These are phyloP conservation scores for Chelonus formosanus DNA, from an alignment of 2,888 invertebrate species.

Conservation along the genomic window DNA sequence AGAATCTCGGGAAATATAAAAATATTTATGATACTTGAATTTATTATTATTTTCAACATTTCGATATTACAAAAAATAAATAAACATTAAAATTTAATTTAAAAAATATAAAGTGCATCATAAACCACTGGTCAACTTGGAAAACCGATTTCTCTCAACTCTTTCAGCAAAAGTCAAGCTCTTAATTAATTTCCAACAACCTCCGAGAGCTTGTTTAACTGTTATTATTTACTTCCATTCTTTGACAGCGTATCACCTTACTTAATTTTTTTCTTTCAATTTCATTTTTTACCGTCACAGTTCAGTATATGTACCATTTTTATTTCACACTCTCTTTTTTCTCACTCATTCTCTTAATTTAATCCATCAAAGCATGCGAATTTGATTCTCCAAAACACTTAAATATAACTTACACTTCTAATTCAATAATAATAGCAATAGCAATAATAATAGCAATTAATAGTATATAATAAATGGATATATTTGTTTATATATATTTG, in stretches of 20 bases:
- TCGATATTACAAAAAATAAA: slow-evolving; percentile 13
- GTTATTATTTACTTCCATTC: slow-evolving; percentile 36
- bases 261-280: slow-evolving; percentile 24
- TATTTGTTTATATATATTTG: slow-evolving; percentile 32
- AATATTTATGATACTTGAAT: slow-evolving; percentile 12
- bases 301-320: slow-evolving; percentile 1
- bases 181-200: slow-evolving; percentile 30
- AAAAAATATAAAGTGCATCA: slow-evolving; percentile 2
- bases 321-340: slow-evolving; percentile 19
- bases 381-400: slow-evolving; percentile 54
- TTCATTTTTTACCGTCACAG: neutral
- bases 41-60: neutral
- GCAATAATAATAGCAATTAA: slow-evolving; percentile 36
- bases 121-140: slow-evolving; percentile 18
- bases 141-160: slow-evolving; percentile 6
- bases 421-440: slow-evolving; percentile 48
- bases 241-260: slow-evolving; percentile 25
- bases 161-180: slow-evolving; percentile 5
- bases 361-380: slow-evolving; percentile 50
- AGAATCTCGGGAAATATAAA: slow-evolving; percentile 25
- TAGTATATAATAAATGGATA: slow-evolving; percentile 37
- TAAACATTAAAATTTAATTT: slow-evolving; percentile 9
- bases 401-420: slow-evolving; percentile 41
- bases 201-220: slow-evolving; percentile 35
- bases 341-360: slow-evolving; percentile 16